A percentile compares a stretch with the other conserved stretches of the same genome.
Conservation (phyloP, 2,888 invertebrate genomes). For the Andrena flavipes region DNA sequence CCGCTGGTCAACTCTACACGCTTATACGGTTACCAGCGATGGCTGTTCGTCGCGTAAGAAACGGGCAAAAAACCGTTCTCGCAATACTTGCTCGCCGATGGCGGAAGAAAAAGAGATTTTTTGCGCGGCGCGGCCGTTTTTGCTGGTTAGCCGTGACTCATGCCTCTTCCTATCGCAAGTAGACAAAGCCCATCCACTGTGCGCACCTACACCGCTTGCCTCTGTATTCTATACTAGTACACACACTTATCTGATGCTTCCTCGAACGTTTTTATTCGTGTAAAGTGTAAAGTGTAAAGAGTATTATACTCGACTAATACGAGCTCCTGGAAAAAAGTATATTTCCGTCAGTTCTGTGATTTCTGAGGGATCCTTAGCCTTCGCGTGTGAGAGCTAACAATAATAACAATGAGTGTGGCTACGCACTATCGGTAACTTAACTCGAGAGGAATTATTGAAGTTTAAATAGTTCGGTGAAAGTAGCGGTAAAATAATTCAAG, state of each 20-base stretch:
- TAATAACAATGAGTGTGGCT: too few relatives aligned
- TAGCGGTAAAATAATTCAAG: too few relatives aligned
- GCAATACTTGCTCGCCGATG: constrained; percentile 79
- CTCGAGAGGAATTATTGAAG: too few relatives aligned
- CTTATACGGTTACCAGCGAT: constrained; percentile 59
- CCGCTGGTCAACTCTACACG: constrained; percentile 56
- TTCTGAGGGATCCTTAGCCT: too few relatives aligned
- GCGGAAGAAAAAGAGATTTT: constrained; percentile 81
- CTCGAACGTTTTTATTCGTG: neutral
- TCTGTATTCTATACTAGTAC: neutral
- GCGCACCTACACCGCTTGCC: neutral
- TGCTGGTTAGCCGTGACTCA: constrained; percentile 76
- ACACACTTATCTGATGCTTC: neutral
- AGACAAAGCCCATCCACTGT: constrained; percentile 63
- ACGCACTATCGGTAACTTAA: too few relatives aligned
- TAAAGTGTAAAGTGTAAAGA: too few relatives aligned
- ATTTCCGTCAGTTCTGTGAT: too few relatives aligned
- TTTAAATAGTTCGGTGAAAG: too few relatives aligned
- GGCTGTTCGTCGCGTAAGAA: constrained; percentile 75
- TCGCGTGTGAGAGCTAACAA: too few relatives aligned
- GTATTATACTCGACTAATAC: too few relatives aligned
- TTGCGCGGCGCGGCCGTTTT: constrained; percentile 75
- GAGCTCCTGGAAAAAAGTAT: too few relatives aligned
- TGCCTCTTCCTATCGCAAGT: constrained; percentile 73
- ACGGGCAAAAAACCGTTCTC: constrained; percentile 78